These are phyloP conservation scores for Drosophila hamatofila DNA, from an alignment of 2,888 invertebrate genomes.

Conservation along the genomic window DNA sequence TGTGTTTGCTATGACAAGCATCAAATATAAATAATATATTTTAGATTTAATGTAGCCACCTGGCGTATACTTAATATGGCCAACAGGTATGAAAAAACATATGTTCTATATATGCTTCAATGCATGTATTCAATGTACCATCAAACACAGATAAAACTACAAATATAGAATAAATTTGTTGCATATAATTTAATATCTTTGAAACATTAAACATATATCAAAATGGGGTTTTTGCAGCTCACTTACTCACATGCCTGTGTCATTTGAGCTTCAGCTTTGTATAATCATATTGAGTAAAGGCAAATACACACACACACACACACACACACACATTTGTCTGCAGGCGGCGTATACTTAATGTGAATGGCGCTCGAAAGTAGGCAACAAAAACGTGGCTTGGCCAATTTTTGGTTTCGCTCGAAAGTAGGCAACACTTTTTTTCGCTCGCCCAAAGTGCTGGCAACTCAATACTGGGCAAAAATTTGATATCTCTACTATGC, in stretches of 20 bases:
- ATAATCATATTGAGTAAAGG: not conserved
- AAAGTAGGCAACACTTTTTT: conserved; percentile 53
- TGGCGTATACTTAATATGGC: not conserved
- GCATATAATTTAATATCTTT: not conserved
- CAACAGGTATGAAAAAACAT: not conserved
- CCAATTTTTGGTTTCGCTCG: conserved; percentile 2
- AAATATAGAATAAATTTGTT: not conserved
- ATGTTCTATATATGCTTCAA: not conserved
- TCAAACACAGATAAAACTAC: not conserved
- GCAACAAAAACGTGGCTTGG: conserved; percentile 10
- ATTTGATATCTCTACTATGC: conserved; percentile 36
- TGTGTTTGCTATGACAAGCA: no score
- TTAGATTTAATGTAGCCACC: no score
- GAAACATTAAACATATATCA: not conserved
- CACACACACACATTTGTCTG: not conserved
- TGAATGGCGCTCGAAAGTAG: conserved; percentile 15
- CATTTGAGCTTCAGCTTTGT: conserved; percentile 1
- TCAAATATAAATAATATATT: no score
- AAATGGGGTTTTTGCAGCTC: not conserved
- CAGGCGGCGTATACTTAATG: conserved; percentile 7
- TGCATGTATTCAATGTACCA: not conserved
- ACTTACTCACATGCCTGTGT: not conserved
- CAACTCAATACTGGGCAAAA: conserved; percentile 34
- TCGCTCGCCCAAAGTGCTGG: conserved; percentile 16
- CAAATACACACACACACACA: not conserved